Evolutionary conservation across 1,140 invertebrate genomes (phyloP).

Genomic region (Nymphalis io): DNA sequence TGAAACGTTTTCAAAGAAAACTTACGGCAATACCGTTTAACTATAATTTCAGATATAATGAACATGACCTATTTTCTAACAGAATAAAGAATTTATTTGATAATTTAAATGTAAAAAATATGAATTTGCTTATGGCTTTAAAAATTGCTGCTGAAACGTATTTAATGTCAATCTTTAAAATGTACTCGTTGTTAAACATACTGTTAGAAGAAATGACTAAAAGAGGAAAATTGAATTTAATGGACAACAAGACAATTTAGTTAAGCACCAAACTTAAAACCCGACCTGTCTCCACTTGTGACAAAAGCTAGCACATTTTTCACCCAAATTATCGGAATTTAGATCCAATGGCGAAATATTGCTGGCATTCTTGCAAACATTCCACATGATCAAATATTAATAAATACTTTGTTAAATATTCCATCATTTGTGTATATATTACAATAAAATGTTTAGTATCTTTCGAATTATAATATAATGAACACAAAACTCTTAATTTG

Average conservation of each 20-base stretch:
- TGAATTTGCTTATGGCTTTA: too few relatives aligned
- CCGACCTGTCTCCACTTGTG: neutral
- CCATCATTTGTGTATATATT: too few relatives aligned
- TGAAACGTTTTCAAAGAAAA: neutral
- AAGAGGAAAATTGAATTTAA: neutral
- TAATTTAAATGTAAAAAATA: too few relatives aligned
- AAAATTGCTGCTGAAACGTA: too few relatives aligned
- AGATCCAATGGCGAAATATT: neutral
- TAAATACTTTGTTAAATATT: too few relatives aligned
- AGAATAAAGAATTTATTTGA: too few relatives aligned
- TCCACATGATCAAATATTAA: neutral
- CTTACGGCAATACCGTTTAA: neutral
- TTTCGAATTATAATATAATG: too few relatives aligned
- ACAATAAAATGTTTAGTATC: too few relatives aligned
- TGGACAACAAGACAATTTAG: conserved; percentile 1
- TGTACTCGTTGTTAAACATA: too few relatives aligned
- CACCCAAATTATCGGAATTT: conserved; percentile 2
- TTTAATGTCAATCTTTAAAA: too few relatives aligned
- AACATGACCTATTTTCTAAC: too few relatives aligned
- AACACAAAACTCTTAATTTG: too few relatives aligned
- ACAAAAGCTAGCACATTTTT: conserved; percentile 2
- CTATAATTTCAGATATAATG: neutral
- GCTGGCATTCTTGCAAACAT: neutral
- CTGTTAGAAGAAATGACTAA: neutral
- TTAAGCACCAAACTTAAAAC: neutral